Base-by-base conservation (phyloP, 2,797 vertebrate species). In the Myotis daubentonii region DNA sequence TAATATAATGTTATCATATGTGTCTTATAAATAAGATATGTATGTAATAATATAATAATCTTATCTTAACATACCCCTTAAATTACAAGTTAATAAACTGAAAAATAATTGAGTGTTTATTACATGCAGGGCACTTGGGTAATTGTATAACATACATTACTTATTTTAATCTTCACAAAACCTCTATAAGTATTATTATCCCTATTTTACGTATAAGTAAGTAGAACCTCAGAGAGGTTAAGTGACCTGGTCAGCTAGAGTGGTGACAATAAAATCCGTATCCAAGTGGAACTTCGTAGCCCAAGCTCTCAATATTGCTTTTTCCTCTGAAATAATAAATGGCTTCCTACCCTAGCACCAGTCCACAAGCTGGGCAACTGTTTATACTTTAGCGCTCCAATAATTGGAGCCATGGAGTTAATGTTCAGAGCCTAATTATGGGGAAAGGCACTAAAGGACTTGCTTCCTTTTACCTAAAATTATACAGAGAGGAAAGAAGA, bases 81-180 rank as follows among this genome's bases (percentile, higher is more conserved):
- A 92, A 82, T 51, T 76, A 44, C 25, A 92, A 93, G 75, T 76
- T 91, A 47, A 78, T 78, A 87, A 89, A 95, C 28, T 82, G 28
- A 89, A 86, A 95, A 94, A n/a, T 23, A 80, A 36, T 78, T 89
- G 70, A 71, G 47, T 68, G 2, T 90, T 57, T 85, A 84, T 76
- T 86, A 33, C 53, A 38, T 19, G 10, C 41, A 83, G 4, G 15
- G 16, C 11, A 83, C 80, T 38, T 22, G 23, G 4, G 33, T 65
- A 87, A 68, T 30, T 83, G n/a, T 3, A 33, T 89, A 74, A 68
- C 28, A 89, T 19, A 72, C 10, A 51, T 55, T 71, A 80, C 8
- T 76, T 70, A 53, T 68, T 93, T 94, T 75, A 83, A 72, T 62
- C 55, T 79, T 94, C 20, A 57, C 62, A 51, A 62, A 33, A 75